Conservation (phyloP, 2,797 vertebrate species). For the Erethizon dorsatum region DNA sequence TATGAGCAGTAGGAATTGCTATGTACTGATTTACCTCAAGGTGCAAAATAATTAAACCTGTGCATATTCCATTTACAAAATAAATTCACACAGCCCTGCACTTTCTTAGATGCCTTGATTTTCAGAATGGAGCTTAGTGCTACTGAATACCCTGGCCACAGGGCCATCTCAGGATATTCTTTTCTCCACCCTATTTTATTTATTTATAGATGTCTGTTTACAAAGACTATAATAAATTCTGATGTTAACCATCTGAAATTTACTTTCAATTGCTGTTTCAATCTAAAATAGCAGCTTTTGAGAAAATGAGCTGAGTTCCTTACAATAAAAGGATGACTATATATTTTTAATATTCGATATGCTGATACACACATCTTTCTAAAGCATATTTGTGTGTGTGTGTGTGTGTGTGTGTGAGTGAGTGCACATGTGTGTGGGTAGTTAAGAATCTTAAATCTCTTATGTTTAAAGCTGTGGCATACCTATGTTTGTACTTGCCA, state of each 20-base stretch:
- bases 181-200: slow-evolving; percentile 80
- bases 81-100: slow-evolving; percentile 85
- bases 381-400: neutral
- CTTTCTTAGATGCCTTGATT: slow-evolving; percentile 90
- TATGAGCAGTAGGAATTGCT: slow-evolving; percentile 87
- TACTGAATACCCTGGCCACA: slow-evolving; percentile 88
- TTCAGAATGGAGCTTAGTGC: slow-evolving; percentile 87
- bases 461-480: slow-evolving; percentile 70
- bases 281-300: slow-evolving; percentile 86
- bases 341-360: slow-evolving; percentile 80
- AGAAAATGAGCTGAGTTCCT: slow-evolving; percentile 78
- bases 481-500: slow-evolving; percentile 86
- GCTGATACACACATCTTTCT: slow-evolving; percentile 70
- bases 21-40: slow-evolving; percentile 86
- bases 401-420: neutral
- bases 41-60: slow-evolving; percentile 86
- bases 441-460: slow-evolving; percentile 47
- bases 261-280: slow-evolving; percentile 83
- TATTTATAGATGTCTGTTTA: slow-evolving; percentile 90
- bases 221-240: slow-evolving; percentile 85
- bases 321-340: slow-evolving; percentile 56
- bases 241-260: slow-evolving; percentile 87
- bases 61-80: slow-evolving; percentile 86
- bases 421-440: neutral
- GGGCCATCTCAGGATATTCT: slow-evolving; percentile 89